phyloP scores from a whole-genome alignment of 2,797 vertebrate genomes.

The Dallia pectoralis region DNA sequence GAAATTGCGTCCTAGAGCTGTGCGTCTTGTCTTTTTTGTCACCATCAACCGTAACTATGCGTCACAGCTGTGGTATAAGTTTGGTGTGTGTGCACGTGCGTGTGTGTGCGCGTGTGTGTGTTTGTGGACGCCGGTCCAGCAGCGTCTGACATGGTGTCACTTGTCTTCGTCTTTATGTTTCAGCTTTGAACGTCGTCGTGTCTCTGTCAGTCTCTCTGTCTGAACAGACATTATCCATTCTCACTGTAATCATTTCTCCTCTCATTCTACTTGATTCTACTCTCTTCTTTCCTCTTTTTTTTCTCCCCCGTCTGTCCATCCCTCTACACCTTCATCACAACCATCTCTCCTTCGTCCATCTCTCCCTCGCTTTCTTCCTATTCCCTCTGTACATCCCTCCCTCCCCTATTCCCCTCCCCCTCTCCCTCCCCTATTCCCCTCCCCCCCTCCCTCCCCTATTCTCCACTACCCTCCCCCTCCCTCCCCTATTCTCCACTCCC shows the following conservation, averaged over 20 bases:
- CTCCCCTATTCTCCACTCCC: constrained; percentile 12
- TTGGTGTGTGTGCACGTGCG: constrained; percentile 4
- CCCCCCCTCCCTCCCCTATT: constrained; percentile 8
- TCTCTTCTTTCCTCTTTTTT: background rate
- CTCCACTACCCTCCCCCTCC: constrained; percentile 13
- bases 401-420: background rate
- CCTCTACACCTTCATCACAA: background rate
- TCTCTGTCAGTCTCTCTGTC: background rate
- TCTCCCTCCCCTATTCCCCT: constrained; percentile 15
- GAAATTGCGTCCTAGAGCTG: background rate
- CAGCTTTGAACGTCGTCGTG: background rate
- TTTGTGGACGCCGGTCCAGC: constrained; percentile 7
- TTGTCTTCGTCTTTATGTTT: constrained; percentile 23
- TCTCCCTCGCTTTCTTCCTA: too few relatives aligned
- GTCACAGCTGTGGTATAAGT: constrained; percentile 10
- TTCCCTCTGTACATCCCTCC: background rate
- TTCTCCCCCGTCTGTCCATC: constrained; percentile 1
- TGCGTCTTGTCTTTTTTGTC: constrained; percentile 3
- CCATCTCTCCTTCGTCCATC: too few relatives aligned
- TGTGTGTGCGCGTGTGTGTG: constrained; percentile 16
- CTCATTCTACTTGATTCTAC: too few relatives aligned
- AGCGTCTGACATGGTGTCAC: constrained; percentile 3
- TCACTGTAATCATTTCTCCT: background rate
- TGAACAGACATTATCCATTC: background rate
- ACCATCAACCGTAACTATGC: background rate